Conservation (phyloP, 2,113 vertebrate species). For the Ochotona curzoniae region DNA sequence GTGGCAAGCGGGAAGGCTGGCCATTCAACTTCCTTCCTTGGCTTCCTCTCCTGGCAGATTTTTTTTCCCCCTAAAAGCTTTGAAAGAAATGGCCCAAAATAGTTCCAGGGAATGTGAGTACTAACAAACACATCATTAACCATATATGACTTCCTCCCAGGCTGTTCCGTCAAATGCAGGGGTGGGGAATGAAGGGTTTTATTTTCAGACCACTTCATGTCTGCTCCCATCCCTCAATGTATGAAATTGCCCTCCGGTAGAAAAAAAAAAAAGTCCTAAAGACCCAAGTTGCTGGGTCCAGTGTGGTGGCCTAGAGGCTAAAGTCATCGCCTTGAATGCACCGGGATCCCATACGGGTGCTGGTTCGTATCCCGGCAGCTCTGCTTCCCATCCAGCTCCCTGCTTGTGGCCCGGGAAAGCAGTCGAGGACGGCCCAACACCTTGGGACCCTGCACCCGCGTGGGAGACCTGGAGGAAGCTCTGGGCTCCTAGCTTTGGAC, state of each 20-base stretch:
- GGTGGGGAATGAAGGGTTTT: not conserved
- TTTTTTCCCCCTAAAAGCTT: not conserved
- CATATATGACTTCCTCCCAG: conserved; percentile 61
- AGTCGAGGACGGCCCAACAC: too few species aligned
- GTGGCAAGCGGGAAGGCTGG: too few species aligned
- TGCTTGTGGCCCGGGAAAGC: too few species aligned
- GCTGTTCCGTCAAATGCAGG: conserved; percentile 1
- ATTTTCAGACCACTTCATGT: conserved; percentile 51
- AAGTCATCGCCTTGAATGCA: too few species aligned
- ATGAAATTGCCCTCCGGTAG: conserved; percentile 28
- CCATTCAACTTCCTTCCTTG: not conserved
- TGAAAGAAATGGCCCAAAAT: conserved; percentile 7
- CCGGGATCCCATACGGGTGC: too few species aligned
- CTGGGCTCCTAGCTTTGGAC: too few species aligned
- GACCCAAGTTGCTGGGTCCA: not conserved
- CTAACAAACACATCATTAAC: conserved; percentile 75
- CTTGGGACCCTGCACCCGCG: too few species aligned
- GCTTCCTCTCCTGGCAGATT: not conserved
- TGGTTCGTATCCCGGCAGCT: too few species aligned
- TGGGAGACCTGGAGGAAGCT: too few species aligned
- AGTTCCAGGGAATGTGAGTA: not conserved
- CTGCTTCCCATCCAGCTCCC: too few species aligned
- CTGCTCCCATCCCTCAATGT: not conserved
- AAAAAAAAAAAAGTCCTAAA: conserved; percentile 33
- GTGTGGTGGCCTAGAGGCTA: too few species aligned